A percentile compares a stretch with the other conserved stretches of the same genome.
These are phyloP conservation scores for Odontomyia ornata DNA, from an alignment of 2,888 invertebrate species.

Conservation along the genomic window DNA sequence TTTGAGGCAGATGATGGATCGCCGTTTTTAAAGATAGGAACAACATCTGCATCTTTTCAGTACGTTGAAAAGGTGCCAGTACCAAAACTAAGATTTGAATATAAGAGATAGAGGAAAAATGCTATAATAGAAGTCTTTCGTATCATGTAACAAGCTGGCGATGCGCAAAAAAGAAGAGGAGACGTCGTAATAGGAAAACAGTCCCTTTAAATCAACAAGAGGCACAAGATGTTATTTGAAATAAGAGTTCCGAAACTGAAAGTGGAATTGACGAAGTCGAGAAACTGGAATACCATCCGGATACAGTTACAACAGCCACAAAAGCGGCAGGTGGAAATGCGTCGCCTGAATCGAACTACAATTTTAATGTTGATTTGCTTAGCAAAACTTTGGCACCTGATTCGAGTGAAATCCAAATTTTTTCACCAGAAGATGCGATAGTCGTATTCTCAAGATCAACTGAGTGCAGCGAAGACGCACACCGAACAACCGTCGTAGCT, in stretches of 20 bases:
- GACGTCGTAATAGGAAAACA: not conserved
- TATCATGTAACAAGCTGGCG: constrained; percentile 25
- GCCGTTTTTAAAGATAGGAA: too few relatives aligned
- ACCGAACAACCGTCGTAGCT: not conserved
- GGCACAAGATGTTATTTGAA: not conserved
- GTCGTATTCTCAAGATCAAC: constrained; percentile 44
- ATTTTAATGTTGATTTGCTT: constrained; percentile 33
- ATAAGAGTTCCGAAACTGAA: constrained; percentile 45
- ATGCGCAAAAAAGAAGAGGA: not conserved
- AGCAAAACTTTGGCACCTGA: constrained; percentile 14
- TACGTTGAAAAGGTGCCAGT: too few relatives aligned
- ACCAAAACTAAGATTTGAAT: too few relatives aligned
- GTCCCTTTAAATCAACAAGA: not conserved
- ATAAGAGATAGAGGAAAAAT: too few relatives aligned
- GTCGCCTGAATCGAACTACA: constrained; percentile 8
- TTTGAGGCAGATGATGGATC: too few relatives aligned
- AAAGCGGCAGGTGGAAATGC: not conserved
- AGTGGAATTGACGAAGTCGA: constrained; percentile 35
- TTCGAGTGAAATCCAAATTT: constrained; percentile 37
- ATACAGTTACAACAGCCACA: not conserved
- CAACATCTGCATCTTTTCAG: too few relatives aligned
- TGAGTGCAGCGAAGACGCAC: constrained; percentile 21
- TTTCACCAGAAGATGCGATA: constrained; percentile 23
- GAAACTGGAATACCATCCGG: not conserved
- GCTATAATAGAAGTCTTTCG: constrained; percentile 22